Evolutionary conservation across 2,797 vertebrate genomes (phyloP), one percentile per base, ranked within the genome.

Genomic region (Acrossocheilus fasciatus): DNA sequence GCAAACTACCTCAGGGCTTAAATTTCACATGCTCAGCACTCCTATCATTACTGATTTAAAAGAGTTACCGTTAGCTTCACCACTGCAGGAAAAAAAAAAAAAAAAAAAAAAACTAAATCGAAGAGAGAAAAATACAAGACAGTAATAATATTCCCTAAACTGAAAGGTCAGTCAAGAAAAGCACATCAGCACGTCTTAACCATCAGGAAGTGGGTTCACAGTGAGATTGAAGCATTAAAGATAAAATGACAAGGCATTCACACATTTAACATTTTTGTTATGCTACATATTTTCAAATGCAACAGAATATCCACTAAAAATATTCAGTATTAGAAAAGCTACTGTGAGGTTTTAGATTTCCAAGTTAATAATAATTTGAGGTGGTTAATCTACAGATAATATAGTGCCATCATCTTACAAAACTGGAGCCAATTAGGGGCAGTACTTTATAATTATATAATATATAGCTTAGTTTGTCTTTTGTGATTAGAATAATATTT

Each of bases 31-130:
- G 50, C 54, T 80, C 80, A 86, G 54, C 76, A 70, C 26, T 59
- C 47, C 50, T 43, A 43, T 76, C 52, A 78, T 85, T 54, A 82
- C 50, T 78, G 74, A 85, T 86, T 78, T 79, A 54, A 88, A 80
- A 85, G 62, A 26, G 72, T 78, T 79, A 66, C 66, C 34, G 2
- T 69, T 82, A 30, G 45, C 45, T 81, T 10, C 39, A 59, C 70
- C 45, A 3, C 30, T 84, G 39, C 76, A 80, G 26, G 20, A 20
- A 47, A 57, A 54, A 70, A 79, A 10, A 43, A 14, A 30, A 59
- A 74, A 34, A 30, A 30, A 30, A 30, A 2, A 30, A 30, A 66
- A 12, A 10, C 6, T n/a, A 18, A 45, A 78, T 18, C 4, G 54
- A 30, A 77, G 18, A 59, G 14, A 45, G 57, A 41, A 57, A 30